A percentile compares a stretch with the other conserved stretches of the same genome.
Conservation (phyloP, 2,888 invertebrate genomes). For the Caenorhabditis sp. region DNA sequence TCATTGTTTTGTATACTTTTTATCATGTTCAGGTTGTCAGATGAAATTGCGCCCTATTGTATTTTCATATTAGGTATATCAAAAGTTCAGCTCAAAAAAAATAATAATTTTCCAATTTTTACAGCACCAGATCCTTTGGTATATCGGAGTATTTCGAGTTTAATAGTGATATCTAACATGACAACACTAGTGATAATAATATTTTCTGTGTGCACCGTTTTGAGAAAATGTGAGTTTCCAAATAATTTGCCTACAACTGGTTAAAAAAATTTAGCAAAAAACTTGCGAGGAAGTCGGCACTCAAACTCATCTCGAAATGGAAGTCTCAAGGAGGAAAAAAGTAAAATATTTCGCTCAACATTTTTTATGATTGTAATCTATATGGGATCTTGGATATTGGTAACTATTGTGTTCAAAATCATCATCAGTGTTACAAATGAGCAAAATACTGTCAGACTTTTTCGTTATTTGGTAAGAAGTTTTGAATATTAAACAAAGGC, state of each 20-base stretch:
- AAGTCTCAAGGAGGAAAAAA: conserved; percentile 25
- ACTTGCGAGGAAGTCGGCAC: conserved; percentile 30
- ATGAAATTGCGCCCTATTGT: conserved; percentile 35
- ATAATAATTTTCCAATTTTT: conserved; percentile 8
- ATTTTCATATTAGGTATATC: conserved; percentile 32
- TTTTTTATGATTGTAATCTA: conserved; percentile 32
- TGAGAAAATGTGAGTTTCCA: conserved; percentile 22
- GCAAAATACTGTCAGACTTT: conserved; percentile 8
- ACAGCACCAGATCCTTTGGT: conserved; percentile 30
- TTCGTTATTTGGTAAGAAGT: conserved; percentile 29
- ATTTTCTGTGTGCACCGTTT: conserved; percentile 13
- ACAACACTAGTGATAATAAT: conserved; percentile 25
- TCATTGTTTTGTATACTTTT: conserved; percentile 14
- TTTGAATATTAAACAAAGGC: too few species aligned
- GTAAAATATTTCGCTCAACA: conserved; percentile 37
- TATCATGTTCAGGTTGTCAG: conserved; percentile 24
- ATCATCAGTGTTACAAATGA: conserved; percentile 10
- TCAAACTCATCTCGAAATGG: conserved; percentile 17
- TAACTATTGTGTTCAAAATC: conserved; percentile 14
- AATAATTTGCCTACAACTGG: background rate
- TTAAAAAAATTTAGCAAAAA: conserved; percentile 20
- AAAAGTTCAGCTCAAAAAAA: background rate
- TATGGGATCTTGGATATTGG: conserved; percentile 32
- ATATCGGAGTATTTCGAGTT: conserved; percentile 23
- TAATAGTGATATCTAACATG: conserved; percentile 15